Percentiles rank a stretch among this genome's conserved stretches.
Evolutionary conservation across 2,797 vertebrate genomes (phyloP).

Genomic region (Sebastes matsubarae): DNA sequence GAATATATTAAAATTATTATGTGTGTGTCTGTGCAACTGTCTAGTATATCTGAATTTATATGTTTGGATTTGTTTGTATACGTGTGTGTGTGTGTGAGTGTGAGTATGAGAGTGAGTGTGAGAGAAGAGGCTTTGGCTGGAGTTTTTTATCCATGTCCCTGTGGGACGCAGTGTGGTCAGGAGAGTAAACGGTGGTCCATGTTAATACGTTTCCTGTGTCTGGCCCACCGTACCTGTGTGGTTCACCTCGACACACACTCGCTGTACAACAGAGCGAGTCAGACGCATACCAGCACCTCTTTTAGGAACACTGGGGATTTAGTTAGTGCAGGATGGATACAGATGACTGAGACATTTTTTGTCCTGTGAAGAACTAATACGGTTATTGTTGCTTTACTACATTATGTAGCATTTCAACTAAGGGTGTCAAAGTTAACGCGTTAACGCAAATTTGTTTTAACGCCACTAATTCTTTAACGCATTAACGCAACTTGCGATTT

Average conservation of each 20-base stretch:
- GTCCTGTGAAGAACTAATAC: not conserved
- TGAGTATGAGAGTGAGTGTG: constrained; percentile 15
- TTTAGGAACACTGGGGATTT: constrained; percentile 12
- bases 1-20: constrained; percentile 16
- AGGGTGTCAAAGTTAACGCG: no score
- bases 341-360: constrained; percentile 1
- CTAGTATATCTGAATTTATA: constrained; percentile 42
- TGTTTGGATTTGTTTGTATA: constrained; percentile 18
- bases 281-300: constrained; percentile 14
- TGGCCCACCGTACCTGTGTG: constrained; percentile 78
- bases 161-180: constrained; percentile 76
- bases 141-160: constrained; percentile 68
- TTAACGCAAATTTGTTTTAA: no score
- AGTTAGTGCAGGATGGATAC: constrained; percentile 5
- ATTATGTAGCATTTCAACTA: not conserved
- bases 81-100: constrained; percentile 4
- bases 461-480: no score
- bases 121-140: constrained; percentile 43
- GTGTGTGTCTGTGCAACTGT: constrained; percentile 38
- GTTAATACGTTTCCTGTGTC: constrained; percentile 82
- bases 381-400: not conserved
- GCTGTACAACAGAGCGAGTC: constrained; percentile 35
- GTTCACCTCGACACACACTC: constrained; percentile 63
- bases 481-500: no score
- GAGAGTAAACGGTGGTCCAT: constrained; percentile 80